These are phyloP conservation scores for Cardiocondyla obscurior DNA, from an alignment of 1,140 invertebrate species.

Conservation along the genomic window DNA sequence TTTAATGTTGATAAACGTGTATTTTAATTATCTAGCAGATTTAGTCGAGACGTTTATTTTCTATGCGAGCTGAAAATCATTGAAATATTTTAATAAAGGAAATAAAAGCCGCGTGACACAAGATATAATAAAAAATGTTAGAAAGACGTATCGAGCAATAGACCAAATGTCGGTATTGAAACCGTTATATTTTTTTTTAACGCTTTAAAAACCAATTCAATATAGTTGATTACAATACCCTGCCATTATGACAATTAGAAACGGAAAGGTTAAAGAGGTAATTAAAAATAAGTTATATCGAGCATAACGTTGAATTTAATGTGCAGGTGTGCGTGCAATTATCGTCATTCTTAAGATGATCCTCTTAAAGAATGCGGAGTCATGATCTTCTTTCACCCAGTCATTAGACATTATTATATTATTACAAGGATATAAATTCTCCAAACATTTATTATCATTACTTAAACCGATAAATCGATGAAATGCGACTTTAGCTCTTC, in stretches of 20 bases:
- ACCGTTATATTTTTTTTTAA: not conserved
- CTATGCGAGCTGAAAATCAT: not conserved
- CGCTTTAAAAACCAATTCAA: not conserved
- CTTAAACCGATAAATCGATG: too few relatives aligned
- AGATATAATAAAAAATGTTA: not conserved
- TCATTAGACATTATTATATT: conserved; percentile 18
- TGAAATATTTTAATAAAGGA: not conserved
- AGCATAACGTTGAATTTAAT: conserved; percentile 2
- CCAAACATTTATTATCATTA: too few relatives aligned
- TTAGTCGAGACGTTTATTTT: not conserved
- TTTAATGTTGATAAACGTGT: not conserved
- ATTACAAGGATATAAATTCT: conserved; percentile 19
- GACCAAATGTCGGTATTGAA: not conserved
- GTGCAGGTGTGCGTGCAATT: conserved; percentile 21
- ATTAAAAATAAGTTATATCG: not conserved
- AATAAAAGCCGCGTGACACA: not conserved
- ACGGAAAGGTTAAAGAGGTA: not conserved
- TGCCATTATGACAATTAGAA: not conserved
- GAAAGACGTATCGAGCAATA: not conserved
- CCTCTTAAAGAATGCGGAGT: conserved; percentile 18
- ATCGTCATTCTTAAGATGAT: not conserved
- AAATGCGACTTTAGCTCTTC: too few relatives aligned
- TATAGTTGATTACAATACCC: not conserved
- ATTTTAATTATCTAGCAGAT: too few relatives aligned
- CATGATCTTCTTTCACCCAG: conserved; percentile 10